Evolutionary conservation across 1,140 invertebrate genomes (phyloP).

Genomic region (Diachasma alloeum): DNA sequence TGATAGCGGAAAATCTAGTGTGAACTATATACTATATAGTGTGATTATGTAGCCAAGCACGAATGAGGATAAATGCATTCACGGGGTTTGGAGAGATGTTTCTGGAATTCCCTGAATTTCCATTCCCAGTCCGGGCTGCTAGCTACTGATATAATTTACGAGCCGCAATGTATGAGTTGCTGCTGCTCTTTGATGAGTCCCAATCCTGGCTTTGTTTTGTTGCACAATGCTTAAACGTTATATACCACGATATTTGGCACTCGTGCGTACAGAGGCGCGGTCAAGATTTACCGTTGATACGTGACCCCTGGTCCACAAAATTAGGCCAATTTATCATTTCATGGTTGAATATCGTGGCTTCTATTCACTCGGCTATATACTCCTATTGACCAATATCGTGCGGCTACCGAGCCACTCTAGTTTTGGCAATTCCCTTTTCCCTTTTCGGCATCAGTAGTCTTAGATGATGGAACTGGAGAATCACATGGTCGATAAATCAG

Average conservation of each 20-base stretch:
- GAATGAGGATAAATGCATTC: constrained; percentile 6
- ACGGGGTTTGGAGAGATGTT: constrained; percentile 38
- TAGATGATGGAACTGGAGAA: not conserved
- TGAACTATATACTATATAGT: not conserved
- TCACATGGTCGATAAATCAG: not conserved
- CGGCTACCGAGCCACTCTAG: not conserved
- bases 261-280: not conserved
- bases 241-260: constrained; percentile 12
- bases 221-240: constrained; percentile 7
- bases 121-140: constrained; percentile 32
- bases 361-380: constrained; percentile 14
- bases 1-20: constrained; percentile 1
- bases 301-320: constrained; percentile 55
- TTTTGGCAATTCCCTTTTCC: not conserved
- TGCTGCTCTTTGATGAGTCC: not conserved
- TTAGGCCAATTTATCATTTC: constrained; percentile 57
- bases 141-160: constrained; percentile 28
- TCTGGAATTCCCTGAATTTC: constrained; percentile 49
- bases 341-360: constrained; percentile 34
- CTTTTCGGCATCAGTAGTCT: not conserved
- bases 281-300: constrained; percentile 53
- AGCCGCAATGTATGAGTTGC: constrained; percentile 20
- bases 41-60: constrained; percentile 20
- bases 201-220: constrained; percentile 41
- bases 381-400: constrained; percentile 5